Percentiles rank a stretch among this genome's conserved stretches.
Conservation (phyloP, 2,113 vertebrate genomes). For the Cichladusa arquata region DNA sequence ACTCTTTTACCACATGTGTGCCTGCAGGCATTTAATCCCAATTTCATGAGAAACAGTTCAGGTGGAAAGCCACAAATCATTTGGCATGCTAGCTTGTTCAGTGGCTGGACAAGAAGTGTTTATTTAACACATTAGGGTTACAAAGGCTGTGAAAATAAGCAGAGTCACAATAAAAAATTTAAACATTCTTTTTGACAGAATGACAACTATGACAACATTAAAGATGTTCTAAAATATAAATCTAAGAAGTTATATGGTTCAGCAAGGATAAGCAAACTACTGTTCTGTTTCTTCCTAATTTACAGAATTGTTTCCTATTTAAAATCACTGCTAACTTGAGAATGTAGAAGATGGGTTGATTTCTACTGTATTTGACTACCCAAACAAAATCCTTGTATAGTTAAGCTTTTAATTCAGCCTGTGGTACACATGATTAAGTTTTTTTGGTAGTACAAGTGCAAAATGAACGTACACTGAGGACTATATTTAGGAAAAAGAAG, state of each 20-base stretch:
- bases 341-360: not conserved
- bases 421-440: not conserved
- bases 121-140: constrained; percentile 29
- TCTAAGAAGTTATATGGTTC: not conserved
- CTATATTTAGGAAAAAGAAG: not conserved
- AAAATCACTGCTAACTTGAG: not conserved
- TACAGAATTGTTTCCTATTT: not conserved
- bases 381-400: not conserved
- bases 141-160: constrained; percentile 37
- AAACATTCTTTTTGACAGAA: not conserved
- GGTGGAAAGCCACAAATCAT: constrained; percentile 40
- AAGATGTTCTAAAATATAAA: not conserved
- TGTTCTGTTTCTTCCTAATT: not conserved
- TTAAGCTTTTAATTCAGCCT: not conserved
- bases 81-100: not conserved
- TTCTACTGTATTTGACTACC: not conserved
- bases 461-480: not conserved
- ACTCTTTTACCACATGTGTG: not conserved
- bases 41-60: constrained; percentile 3
- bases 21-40: not conserved
- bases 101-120: constrained; percentile 11
- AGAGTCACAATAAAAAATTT: not conserved
- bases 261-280: not conserved
- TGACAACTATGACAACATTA: not conserved
- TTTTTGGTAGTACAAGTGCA: not conserved